A percentile compares a stretch with the other conserved stretches of the same genome.
Evolutionary conservation across 2,888 invertebrate species (phyloP).

Genomic region (Osmoderma eremita): DNA sequence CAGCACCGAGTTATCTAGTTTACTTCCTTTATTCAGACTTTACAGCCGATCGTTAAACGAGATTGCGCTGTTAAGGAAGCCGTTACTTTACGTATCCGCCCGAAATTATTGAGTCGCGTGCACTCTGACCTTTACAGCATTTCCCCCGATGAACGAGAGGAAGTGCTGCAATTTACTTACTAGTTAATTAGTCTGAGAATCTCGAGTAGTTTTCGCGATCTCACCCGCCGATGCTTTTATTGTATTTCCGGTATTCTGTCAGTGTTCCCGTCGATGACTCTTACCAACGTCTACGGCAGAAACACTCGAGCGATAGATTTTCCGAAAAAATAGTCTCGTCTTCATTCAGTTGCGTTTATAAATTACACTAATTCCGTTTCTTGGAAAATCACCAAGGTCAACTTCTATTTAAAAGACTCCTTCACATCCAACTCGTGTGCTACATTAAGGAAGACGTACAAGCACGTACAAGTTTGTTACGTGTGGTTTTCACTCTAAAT

Average conservation of each 20-base stretch:
- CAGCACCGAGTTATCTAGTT: no score
- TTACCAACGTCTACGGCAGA: not conserved
- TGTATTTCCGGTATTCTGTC: conserved; percentile 5
- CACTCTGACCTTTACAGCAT: conserved; percentile 31
- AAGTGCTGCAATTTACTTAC: conserved; percentile 29
- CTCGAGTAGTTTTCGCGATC: conserved; percentile 23
- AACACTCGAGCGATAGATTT: not conserved
- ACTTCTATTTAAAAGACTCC: no score
- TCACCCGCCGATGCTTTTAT: conserved; percentile 14
- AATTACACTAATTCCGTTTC: no score
- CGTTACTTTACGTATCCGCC: conserved; percentile 23
- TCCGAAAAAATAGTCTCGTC: no score
- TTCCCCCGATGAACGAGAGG: conserved; percentile 7
- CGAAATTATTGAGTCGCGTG: conserved; percentile 27
- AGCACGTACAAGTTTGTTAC: not conserved
- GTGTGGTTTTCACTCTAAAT: not conserved
- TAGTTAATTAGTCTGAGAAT: conserved; percentile 25
- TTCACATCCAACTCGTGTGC: no score
- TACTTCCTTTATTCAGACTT: no score
- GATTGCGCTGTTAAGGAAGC: not conserved
- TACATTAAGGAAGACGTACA: no score
- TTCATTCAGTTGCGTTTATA: no score
- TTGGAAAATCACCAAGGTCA: no score
- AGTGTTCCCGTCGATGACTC: conserved; percentile 12
- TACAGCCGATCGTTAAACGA: not conserved